A percentile compares a stretch with the other conserved stretches of the same genome.
phyloP scores from a whole-genome alignment of 2,797 vertebrate genomes.

The Siniperca obscura region DNA sequence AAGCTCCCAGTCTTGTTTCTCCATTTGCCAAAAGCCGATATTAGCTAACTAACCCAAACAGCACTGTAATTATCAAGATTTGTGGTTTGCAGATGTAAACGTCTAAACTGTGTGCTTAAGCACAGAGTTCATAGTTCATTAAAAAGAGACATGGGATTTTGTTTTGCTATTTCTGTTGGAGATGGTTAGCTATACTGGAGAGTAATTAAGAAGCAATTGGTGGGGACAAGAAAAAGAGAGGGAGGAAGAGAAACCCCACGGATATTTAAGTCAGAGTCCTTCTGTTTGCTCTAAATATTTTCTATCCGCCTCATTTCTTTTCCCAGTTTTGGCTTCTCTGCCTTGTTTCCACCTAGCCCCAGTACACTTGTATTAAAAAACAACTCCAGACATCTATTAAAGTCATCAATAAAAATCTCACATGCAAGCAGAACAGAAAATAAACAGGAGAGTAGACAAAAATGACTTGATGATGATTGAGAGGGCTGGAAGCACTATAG shows the following conservation, averaged over 20 bases:
- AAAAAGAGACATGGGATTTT: constrained; percentile 40
- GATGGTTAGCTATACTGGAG: constrained; percentile 21
- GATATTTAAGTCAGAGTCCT: constrained; percentile 37
- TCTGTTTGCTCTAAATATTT: constrained; percentile 57
- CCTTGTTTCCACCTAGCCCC: constrained; percentile 54
- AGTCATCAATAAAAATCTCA: constrained; percentile 77
- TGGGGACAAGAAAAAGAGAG: constrained; percentile 12
- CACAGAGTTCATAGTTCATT: constrained; percentile 37
- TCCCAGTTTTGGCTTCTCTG: constrained; percentile 52
- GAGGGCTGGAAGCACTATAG: constrained; percentile 45
- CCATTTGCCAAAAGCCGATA: constrained; percentile 1
- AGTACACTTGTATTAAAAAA: constrained; percentile 42
- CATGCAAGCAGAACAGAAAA: constrained; percentile 70
- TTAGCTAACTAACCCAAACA: constrained; percentile 24
- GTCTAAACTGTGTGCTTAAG: constrained; percentile 40
- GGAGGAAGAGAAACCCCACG: constrained; percentile 22
- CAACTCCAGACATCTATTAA: constrained; percentile 65
- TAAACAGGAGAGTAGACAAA: constrained; percentile 67
- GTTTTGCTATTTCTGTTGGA: constrained; percentile 48
- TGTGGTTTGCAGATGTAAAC: constrained; percentile 40
- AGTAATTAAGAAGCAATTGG: constrained; percentile 51
- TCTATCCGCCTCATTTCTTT: constrained; percentile 60
- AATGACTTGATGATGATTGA: constrained; percentile 63
- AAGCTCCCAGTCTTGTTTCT: neutral
- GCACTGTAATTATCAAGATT: constrained; percentile 12